Conservation (phyloP, 1,140 invertebrate genomes). For the Drosophila sucinea region DNA sequence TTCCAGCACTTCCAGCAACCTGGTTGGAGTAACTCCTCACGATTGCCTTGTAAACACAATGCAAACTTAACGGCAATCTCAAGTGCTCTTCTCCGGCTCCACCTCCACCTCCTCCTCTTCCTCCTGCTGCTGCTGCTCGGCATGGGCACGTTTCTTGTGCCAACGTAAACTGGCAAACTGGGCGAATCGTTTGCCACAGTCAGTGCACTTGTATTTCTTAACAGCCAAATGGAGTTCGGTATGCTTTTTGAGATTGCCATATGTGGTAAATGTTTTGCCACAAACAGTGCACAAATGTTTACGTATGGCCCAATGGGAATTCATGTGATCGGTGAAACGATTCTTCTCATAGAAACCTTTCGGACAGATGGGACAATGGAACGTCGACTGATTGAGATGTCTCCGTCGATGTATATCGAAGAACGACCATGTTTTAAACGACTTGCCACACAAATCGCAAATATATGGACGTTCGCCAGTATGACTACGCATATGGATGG, state of each 20-base stretch:
- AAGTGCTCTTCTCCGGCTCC: constrained; percentile 34
- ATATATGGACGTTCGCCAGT: constrained; percentile 73
- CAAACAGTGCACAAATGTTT: constrained; percentile 78
- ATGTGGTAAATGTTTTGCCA: constrained; percentile 75
- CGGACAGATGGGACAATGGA: constrained; percentile 74
- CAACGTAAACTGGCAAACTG: constrained; percentile 77
- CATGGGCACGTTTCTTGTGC: constrained; percentile 64
- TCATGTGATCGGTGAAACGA: constrained; percentile 79
- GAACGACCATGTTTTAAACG: constrained; percentile 80
- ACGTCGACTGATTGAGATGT: constrained; percentile 79
- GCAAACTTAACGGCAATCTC: constrained; percentile 16
- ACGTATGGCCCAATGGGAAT: constrained; percentile 75
- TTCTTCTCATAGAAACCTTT: constrained; percentile 80
- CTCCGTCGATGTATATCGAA: constrained; percentile 74
- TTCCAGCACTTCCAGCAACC: constrained; percentile 18
- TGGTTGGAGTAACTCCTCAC: constrained; percentile 25
- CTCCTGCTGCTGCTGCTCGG: not conserved
- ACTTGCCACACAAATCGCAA: constrained; percentile 73
- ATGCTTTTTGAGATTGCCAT: constrained; percentile 77
- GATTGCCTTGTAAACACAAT: constrained; percentile 36
- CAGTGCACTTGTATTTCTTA: constrained; percentile 75
- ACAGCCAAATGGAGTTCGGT: constrained; percentile 70
- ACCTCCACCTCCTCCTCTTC: constrained; percentile 15
- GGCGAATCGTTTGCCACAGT: constrained; percentile 68
- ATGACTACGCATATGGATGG: constrained; percentile 68